These are phyloP conservation scores for Tachycineta bicolor DNA, from an alignment of 2,113 vertebrate genomes.

Conservation along the genomic window DNA sequence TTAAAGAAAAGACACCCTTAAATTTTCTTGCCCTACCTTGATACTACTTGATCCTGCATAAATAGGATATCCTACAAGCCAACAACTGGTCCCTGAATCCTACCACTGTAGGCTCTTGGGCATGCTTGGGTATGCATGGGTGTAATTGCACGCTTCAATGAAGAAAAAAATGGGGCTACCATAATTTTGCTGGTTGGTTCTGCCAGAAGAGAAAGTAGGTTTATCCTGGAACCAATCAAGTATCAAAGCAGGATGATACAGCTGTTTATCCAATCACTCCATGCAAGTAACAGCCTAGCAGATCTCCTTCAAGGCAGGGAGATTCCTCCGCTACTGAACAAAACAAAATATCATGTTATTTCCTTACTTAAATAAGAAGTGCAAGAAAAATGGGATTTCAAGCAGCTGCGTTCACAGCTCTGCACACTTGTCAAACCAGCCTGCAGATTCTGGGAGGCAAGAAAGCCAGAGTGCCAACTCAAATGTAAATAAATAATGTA, in stretches of 20 bases:
- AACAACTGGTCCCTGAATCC: neutral
- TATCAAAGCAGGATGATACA: neutral
- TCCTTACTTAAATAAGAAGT: neutral
- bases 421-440: neutral
- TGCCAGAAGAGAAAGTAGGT: neutral
- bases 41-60: neutral
- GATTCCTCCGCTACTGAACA: neutral
- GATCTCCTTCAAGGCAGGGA: neutral
- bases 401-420: neutral
- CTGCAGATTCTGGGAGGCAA: neutral
- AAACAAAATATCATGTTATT: neutral
- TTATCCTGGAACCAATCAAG: neutral
- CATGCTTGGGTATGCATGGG: neutral
- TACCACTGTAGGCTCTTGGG: neutral
- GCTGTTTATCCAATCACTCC: neutral
- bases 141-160: neutral
- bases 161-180: neutral
- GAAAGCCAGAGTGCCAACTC: neutral
- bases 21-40: neutral
- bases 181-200: neutral
- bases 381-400: neutral
- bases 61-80: neutral
- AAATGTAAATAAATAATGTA: neutral
- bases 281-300: neutral
- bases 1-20: neutral